Conservation (phyloP, 2,888 invertebrate genomes). For the Anticlea derivata region DNA sequence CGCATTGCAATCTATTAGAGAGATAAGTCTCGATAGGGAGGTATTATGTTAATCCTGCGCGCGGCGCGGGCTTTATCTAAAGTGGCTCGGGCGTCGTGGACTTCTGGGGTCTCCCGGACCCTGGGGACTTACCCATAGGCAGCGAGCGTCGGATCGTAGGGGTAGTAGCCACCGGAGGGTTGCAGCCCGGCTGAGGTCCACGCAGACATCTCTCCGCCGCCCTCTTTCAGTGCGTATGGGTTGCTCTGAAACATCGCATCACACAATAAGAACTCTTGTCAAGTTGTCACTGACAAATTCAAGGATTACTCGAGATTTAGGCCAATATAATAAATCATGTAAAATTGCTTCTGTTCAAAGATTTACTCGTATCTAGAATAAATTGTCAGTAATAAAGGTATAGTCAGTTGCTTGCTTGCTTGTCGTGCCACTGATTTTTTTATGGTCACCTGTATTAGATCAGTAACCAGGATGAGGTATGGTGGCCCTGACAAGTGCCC, state of each 20-base stretch:
- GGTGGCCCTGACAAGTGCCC: too few relatives aligned
- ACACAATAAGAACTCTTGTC: conserved; percentile 45
- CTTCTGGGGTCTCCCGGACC: conserved; percentile 60
- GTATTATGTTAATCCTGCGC: conserved; percentile 76
- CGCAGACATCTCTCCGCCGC: conserved; percentile 94
- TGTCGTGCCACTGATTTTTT: too few relatives aligned
- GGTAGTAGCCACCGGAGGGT: conserved; percentile 96
- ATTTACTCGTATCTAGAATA: too few relatives aligned
- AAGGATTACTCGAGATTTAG: too few relatives aligned
- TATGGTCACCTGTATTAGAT: too few relatives aligned
- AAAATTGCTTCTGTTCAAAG: too few relatives aligned
- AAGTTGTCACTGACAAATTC: too few relatives aligned
- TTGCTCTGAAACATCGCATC: conserved; percentile 89
- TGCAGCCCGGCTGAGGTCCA: conserved; percentile 96
- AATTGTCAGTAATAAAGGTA: too few relatives aligned
- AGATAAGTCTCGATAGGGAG: conserved; percentile 75
- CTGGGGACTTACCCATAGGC: conserved; percentile 94
- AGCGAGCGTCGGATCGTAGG: conserved; percentile 95
- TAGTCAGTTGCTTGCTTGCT: too few relatives aligned
- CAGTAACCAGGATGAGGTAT: too few relatives aligned
- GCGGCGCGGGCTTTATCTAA: conserved; percentile 77
- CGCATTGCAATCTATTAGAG: conserved; percentile 80
- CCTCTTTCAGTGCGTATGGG: conserved; percentile 94
- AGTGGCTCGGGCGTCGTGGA: conserved; percentile 67
- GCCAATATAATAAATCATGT: too few relatives aligned